Percentiles rank a stretch among this genome's conserved stretches.
Evolutionary conservation across 1,140 invertebrate species (phyloP).

Genomic region (Wiebesia pumilae): DNA sequence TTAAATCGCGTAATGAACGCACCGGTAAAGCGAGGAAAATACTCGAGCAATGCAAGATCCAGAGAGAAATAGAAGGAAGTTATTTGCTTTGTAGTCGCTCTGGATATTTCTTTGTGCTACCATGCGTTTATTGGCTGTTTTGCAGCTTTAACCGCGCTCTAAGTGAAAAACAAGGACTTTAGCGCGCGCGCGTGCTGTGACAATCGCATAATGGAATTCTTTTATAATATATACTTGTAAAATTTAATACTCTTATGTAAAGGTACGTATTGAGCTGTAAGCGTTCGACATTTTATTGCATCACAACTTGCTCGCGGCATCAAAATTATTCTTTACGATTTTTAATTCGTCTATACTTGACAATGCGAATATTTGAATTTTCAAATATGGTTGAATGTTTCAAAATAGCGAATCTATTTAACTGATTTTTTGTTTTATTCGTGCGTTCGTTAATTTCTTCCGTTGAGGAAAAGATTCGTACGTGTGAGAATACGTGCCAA

Average conservation of each 20-base stretch:
- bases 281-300: neutral
- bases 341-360: neutral
- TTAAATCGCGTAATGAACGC: constrained; percentile 46
- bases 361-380: neutral
- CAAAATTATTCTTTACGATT: neutral
- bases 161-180: neutral
- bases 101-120: neutral
- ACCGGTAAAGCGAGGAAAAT: constrained; percentile 30
- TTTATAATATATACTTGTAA: neutral
- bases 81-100: constrained; percentile 44
- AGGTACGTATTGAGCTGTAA: neutral
- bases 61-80: constrained; percentile 28
- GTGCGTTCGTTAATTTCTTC: neutral
- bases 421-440: neutral
- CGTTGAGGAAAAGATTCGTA: neutral
- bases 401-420: neutral
- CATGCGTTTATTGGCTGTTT: constrained; percentile 36
- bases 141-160: constrained; percentile 10
- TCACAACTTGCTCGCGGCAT: neutral
- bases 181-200: neutral
- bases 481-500: neutral
- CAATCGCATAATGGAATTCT: neutral
- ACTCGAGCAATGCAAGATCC: constrained; percentile 5
- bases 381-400: neutral
- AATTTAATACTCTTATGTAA: neutral